Evolutionary conservation across 2,797 vertebrate genomes (phyloP), one percentile per base, ranked within the genome.

Genomic region (Eurystomus glaucurus): DNA sequence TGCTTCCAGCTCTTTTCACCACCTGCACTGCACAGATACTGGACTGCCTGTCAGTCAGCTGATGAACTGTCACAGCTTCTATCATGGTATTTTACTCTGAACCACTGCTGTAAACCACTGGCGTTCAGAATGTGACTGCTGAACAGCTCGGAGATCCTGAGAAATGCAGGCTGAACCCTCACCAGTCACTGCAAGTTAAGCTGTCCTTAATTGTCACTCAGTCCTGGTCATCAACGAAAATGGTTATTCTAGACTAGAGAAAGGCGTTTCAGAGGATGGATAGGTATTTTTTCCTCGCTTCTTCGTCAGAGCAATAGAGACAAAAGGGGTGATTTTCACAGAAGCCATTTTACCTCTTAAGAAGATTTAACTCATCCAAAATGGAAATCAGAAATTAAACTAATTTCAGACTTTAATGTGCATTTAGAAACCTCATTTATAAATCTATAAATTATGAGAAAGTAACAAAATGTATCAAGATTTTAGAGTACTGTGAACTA

Each of bases 21-120:
- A 95, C 93, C 95, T 96, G 96, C 92, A 76, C 69, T 48, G 79
- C 79, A 69, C 88, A 96, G 96, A 96, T 97, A 96, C 88, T 84
- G 90, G 72, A 14, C 85, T 84, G 79, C 57, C 82, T 93, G 95
- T 94, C 96, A 95, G 69, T 84, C 72, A 95, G 81, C 65, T 78
- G 83, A 71, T 78, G 85, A 90, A 31, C 65, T 92, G 96, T 93
- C 90, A 90, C 61, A n/a, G 76, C 58, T 71, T 71, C 83, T 82
- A 75, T 71, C 61, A 25, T 5, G 10, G 50, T 52, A 58, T 92
- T 91, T 92, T 80, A 18, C 10, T 3, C 85, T 52, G 55, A 90
- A 26, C 51, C 66, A 26, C 39, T 57, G 21, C 78, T 77, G 71
- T 55, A 80, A 93, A 57, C 39, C 69, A 41, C 39, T 35, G 79